Base-by-base conservation (phyloP, 2,113 vertebrate species). In the Azemiops feae region DNA sequence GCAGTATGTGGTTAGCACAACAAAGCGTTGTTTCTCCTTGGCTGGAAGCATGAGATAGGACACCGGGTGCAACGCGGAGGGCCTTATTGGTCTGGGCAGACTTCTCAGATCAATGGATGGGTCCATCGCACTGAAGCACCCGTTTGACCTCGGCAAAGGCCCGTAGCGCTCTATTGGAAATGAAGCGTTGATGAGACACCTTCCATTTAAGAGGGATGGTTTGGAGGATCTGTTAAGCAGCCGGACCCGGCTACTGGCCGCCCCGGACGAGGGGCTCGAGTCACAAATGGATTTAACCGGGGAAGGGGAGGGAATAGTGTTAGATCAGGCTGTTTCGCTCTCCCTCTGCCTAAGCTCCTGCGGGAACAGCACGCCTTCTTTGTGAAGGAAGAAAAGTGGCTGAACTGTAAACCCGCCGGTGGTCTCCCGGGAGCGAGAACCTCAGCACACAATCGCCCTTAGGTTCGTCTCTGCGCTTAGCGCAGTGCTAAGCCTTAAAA, bases 1-100 rank as follows among this genome's bases (percentile, higher is more conserved):
- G 92, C 53, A 34, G 57, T 88, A 58, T 55, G 90, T 92, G 64
- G 50, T n/a, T 52, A 53, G 23, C 3, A 91, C 5, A 54, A 34
- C 30, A 22, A 57, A 34, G 53, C 53, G 6, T 87, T 92, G 93
- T 89, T 96, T 94, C 92, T 96, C 94, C 89, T 81, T 92, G 93
- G 91, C 93, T 93, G 92, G 43, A 87, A 87, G 92, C 0, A 94
- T 91, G 94, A 92, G 94, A 10, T 0, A 5, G 95, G 95, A 91
- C 85, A 1, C 25, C 4, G 96, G 94, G 88, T 85, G 3, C 47
- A 20, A 85, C 91, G 87, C 89, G 93, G 88, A 53, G 86, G 45
- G 92, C 90, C 74, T 60, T 4, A 16, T 93, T 14, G 69, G 43
- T 85, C 39, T 47, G 55, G 20, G 30, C 27, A 18, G 11, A 22